A percentile compares a stretch with the other conserved stretches of the same genome.
phyloP scores from a whole-genome alignment of 2,888 invertebrate species.

The Malthinus seriepunctatus region DNA sequence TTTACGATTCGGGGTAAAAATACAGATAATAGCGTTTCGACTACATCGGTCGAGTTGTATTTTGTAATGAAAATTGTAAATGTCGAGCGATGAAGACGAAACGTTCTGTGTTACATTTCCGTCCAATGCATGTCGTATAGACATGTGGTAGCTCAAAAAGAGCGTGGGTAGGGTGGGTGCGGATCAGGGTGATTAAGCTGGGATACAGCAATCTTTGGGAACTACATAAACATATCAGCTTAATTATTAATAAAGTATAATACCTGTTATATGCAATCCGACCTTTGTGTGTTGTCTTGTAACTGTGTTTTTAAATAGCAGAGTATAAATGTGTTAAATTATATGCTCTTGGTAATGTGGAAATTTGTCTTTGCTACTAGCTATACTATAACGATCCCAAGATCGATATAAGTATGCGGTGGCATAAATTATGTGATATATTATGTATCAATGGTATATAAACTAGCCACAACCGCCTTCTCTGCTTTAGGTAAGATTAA shows the following conservation, averaged over 20 bases:
- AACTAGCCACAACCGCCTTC: slow-evolving; percentile 60
- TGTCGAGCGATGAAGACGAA: slow-evolving; percentile 28
- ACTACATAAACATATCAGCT: slow-evolving; percentile 76
- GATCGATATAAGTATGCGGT: slow-evolving; percentile 20
- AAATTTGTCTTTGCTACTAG: slow-evolving; percentile 34
- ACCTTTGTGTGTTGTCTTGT: slow-evolving; percentile 56
- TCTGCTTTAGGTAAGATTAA: slow-evolving; percentile 61
- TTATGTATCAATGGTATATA: slow-evolving; percentile 44
- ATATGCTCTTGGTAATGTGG: slow-evolving; percentile 49
- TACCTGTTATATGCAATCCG: slow-evolving; percentile 57
- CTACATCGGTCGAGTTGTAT: slow-evolving; percentile 24
- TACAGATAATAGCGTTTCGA: slow-evolving; percentile 39
- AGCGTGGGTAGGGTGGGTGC: slow-evolving; percentile 54
- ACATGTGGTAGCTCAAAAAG: slow-evolving; percentile 53
- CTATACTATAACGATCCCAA: slow-evolving; percentile 11
- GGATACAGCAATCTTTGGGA: slow-evolving; percentile 58
- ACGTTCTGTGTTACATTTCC: slow-evolving; percentile 55
- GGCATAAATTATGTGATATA: slow-evolving; percentile 50
- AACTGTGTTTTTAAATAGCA: slow-evolving; percentile 51
- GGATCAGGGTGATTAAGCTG: slow-evolving; percentile 52
- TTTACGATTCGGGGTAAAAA: slow-evolving; percentile 36
- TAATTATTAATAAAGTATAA: slow-evolving; percentile 62
- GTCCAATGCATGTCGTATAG: slow-evolving; percentile 54
- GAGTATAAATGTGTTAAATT: slow-evolving; percentile 47
- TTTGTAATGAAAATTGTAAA: not conserved